Evolutionary conservation across 2,888 invertebrate species (phyloP).

Genomic region (Rotaria magnacalcarata): DNA sequence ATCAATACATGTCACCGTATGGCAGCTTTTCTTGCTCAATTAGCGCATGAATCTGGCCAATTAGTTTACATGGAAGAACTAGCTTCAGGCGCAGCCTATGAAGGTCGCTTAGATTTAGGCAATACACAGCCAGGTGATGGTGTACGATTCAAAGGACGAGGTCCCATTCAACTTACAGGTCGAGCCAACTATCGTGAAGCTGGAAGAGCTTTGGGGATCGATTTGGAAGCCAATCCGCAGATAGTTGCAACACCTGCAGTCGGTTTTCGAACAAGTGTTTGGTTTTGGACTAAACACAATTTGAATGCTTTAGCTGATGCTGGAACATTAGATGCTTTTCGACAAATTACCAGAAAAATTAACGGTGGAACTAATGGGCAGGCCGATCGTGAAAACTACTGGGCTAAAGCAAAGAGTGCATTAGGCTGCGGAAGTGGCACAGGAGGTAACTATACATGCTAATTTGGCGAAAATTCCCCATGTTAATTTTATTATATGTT

Average conservation of each 20-base stretch:
- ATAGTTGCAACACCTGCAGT: background rate
- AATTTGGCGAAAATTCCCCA: no score
- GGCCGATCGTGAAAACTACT: slow-evolving; percentile 1
- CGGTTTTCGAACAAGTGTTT: background rate
- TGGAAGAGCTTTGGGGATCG: slow-evolving; percentile 1
- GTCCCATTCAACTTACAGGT: slow-evolving; percentile 22
- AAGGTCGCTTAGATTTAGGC: background rate
- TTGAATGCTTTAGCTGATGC: slow-evolving; percentile 7
- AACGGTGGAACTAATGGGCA: slow-evolving; percentile 34
- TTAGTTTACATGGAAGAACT: background rate
- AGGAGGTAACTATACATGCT: background rate
- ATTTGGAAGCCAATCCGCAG: slow-evolving; percentile 5
- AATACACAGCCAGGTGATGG: slow-evolving; percentile 10
- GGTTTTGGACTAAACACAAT: background rate
- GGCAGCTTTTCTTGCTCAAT: background rate
- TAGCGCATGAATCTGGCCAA: background rate
- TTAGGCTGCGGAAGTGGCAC: slow-evolving; percentile 5
- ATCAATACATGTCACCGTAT: background rate
- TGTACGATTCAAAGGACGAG: slow-evolving; percentile 26
- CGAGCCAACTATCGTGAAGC: slow-evolving; percentile 16
- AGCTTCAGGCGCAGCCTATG: background rate
- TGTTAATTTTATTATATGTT: no score
- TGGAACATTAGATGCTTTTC: slow-evolving; percentile 25
- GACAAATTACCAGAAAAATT: background rate
- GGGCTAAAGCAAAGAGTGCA: background rate